Evolutionary conservation across 30 jellyfish, hydroid and myxozoan species (phyloP).

Genomic region (Chrysaora quinquecirrha): DNA sequence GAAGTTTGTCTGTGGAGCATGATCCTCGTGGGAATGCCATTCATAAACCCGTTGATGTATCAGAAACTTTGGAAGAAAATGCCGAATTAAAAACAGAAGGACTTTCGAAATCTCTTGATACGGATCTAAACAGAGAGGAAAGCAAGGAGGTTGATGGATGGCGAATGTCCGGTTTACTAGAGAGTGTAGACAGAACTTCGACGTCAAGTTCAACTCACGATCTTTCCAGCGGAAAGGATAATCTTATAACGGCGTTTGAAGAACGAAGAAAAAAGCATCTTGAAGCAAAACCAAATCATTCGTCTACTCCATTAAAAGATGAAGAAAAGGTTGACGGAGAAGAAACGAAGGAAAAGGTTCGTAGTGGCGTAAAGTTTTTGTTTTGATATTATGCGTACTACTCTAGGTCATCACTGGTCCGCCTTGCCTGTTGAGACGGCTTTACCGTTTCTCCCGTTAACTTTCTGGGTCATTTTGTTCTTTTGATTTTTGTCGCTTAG

Average conservation of each 20-base stretch:
- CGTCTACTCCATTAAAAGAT: conserved; percentile 42
- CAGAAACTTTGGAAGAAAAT: no score
- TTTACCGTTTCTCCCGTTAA: no score
- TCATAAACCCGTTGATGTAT: no score
- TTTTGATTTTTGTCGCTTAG: no score
- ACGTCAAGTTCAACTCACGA: conserved; percentile 19
- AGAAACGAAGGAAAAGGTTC: no score
- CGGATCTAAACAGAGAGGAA: conserved; percentile 28
- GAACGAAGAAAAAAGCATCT: conserved; percentile 30
- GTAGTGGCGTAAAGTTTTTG: no score
- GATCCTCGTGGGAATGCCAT: conserved; percentile 66
- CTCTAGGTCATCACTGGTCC: no score
- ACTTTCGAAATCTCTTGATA: conserved; percentile 54
- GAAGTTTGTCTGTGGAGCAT: conserved; percentile 64
- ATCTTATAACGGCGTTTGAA: conserved; percentile 32
- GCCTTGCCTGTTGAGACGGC: no score
- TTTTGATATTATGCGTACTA: no score
- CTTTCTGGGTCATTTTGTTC: no score
- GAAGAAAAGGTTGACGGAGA: background rate
- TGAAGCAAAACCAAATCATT: conserved; percentile 8
- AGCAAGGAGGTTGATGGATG: conserved; percentile 54
- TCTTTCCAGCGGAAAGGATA: conserved; percentile 28
- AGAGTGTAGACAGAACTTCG: conserved; percentile 42
- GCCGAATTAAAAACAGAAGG: background rate
- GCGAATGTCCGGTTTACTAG: conserved; percentile 77